These are phyloP conservation scores for Thumatha senex DNA, from an alignment of 2,888 invertebrate species.

Conservation along the genomic window DNA sequence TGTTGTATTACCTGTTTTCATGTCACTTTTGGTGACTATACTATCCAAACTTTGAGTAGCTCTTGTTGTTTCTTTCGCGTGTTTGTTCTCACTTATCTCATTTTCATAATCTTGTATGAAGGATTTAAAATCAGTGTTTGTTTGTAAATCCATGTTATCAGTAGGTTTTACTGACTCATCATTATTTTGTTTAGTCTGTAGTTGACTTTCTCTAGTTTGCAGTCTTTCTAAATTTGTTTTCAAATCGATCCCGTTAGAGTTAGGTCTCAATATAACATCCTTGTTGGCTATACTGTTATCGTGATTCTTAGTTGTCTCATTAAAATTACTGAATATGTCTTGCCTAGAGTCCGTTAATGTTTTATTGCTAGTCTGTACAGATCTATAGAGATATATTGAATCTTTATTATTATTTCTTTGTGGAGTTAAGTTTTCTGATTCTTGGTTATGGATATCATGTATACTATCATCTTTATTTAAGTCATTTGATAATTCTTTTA, in stretches of 20 bases:
- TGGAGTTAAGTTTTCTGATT: neutral
- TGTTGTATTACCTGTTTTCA: neutral
- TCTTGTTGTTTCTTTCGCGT: neutral
- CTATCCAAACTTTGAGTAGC: neutral
- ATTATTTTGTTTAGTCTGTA: neutral
- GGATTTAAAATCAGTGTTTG: neutral
- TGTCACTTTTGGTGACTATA: neutral
- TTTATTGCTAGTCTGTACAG: neutral
- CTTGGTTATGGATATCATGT: neutral
- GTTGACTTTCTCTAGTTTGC: too few relatives aligned
- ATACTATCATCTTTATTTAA: neutral
- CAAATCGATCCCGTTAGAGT: neutral
- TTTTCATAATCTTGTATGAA: conserved; percentile 1
- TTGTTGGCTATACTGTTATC: too few relatives aligned
- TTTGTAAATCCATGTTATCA: neutral
- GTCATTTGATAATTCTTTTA: too few relatives aligned
- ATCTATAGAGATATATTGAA: neutral
- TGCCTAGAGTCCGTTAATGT: neutral
- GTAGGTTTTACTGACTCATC: neutral
- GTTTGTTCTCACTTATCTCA: neutral
- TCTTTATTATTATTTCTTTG: neutral
- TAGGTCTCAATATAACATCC: neutral
- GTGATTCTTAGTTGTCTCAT: too few relatives aligned
- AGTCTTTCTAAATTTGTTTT: neutral
- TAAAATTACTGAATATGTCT: neutral